Evolutionary conservation across 2,797 vertebrate species (phyloP).

Genomic region (Ambastaia sidthimunki): DNA sequence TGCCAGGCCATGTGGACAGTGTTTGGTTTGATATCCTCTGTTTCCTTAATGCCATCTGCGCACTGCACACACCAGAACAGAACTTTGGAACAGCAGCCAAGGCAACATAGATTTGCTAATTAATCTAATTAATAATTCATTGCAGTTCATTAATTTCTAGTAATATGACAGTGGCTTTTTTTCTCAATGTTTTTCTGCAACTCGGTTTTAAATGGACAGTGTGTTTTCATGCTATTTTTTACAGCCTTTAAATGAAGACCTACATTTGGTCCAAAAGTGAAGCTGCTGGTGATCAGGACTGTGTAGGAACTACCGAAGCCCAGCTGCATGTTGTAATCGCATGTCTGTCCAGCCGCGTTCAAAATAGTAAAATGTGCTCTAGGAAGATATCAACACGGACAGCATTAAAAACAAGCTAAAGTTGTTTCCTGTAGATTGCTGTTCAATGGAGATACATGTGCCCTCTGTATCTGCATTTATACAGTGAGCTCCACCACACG

Average conservation of each 20-base stretch:
- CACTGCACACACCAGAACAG: slow-evolving; percentile 65
- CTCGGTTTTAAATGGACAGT: background rate
- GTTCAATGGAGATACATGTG: background rate
- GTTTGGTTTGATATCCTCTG: slow-evolving; percentile 83
- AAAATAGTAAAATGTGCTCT: slow-evolving; percentile 62
- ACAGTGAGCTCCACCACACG: background rate
- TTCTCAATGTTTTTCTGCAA: background rate
- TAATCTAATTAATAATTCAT: background rate
- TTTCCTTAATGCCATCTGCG: background rate
- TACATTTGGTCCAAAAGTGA: slow-evolving; percentile 62
- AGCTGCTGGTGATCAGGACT: slow-evolving; percentile 71
- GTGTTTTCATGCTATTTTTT: background rate
- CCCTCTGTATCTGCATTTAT: background rate
- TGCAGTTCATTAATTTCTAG: background rate
- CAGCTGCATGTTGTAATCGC: slow-evolving; percentile 58
- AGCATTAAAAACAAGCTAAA: background rate
- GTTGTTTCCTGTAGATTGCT: background rate
- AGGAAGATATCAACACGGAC: background rate
- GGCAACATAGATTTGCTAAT: background rate
- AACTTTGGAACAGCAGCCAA: background rate
- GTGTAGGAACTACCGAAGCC: slow-evolving; percentile 87
- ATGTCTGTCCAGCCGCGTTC: accelerated
- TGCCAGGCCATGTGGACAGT: slow-evolving; percentile 90
- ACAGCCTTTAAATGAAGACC: slow-evolving; percentile 3
- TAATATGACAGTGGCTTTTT: background rate